These are phyloP conservation scores for Germaria angustata DNA, from an alignment of 2,888 invertebrate species.

Conservation along the genomic window DNA sequence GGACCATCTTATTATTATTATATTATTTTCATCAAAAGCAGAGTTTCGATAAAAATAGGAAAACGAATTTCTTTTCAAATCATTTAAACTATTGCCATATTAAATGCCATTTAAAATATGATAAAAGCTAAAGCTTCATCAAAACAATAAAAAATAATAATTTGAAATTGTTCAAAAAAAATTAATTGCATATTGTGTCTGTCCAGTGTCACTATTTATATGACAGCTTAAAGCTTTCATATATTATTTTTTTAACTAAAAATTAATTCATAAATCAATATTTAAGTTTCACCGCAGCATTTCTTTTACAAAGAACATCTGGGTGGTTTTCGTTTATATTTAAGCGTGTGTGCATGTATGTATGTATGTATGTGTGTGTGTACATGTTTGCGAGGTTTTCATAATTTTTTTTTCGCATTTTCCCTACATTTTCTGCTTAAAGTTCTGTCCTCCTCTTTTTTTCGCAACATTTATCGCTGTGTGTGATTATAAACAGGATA, in stretches of 20 bases:
- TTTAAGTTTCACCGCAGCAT: neutral
- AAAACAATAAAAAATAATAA: no score
- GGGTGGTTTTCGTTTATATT: constrained; percentile 54
- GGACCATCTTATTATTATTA: no score
- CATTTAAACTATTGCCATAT: no score
- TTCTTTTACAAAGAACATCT: constrained; percentile 46
- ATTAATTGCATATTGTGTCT: no score
- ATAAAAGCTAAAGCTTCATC: no score
- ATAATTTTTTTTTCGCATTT: neutral
- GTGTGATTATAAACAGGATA: constrained; percentile 61
- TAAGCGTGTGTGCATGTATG: neutral
- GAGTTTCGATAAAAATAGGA: no score
- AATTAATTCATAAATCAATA: constrained; percentile 16
- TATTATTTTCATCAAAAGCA: no score
- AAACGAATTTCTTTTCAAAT: no score
- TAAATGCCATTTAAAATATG: no score
- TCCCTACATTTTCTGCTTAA: constrained; percentile 38
- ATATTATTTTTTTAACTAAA: neutral
- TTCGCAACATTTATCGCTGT: constrained; percentile 2
- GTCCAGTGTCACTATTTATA: neutral
- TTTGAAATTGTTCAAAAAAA: no score
- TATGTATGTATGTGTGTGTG: constrained; percentile 2
- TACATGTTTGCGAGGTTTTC: neutral
- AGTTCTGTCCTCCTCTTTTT: neutral
- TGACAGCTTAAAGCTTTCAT: neutral